These are phyloP conservation scores for Morone saxatilis DNA, from an alignment of 2,113 vertebrate genomes.

Conservation along the genomic window DNA sequence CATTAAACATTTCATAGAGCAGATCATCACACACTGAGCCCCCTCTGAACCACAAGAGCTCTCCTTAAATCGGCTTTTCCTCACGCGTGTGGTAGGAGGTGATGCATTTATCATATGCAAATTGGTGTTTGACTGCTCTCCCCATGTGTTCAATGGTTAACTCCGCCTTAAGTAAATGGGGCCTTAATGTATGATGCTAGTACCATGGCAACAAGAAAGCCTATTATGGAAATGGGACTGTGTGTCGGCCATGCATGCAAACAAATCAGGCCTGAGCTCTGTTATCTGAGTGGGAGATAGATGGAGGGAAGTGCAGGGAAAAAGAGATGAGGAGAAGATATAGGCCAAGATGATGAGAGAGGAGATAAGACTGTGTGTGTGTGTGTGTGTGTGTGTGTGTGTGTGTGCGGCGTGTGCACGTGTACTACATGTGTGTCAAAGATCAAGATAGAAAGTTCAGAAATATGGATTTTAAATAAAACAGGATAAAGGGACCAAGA, in stretches of 20 bases:
- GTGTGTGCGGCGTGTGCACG: background rate
- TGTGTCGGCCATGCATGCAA: slow-evolving; percentile 33
- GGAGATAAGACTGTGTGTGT: slow-evolving; percentile 33
- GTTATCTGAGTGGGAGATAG: slow-evolving; percentile 34
- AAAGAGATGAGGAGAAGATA: slow-evolving; percentile 43
- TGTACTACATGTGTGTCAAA: background rate
- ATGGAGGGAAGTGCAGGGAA: slow-evolving; percentile 35
- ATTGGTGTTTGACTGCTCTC: slow-evolving; percentile 36
- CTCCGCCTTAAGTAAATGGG: slow-evolving; percentile 48
- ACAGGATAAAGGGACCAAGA: background rate
- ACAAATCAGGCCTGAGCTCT: slow-evolving; percentile 45
- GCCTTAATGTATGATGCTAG: slow-evolving; percentile 39
- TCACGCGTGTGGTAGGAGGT: background rate
- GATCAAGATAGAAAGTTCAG: slow-evolving; percentile 5
- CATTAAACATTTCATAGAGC: slow-evolving; percentile 5
- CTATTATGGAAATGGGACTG: slow-evolving; percentile 53
- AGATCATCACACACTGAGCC: slow-evolving; percentile 23
- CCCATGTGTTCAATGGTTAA: slow-evolving; percentile 27
- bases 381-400: slow-evolving; percentile 29
- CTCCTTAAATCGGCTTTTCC: slow-evolving; percentile 3
- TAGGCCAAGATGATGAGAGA: slow-evolving; percentile 53
- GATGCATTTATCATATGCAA: slow-evolving; percentile 50
- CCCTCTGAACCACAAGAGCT: slow-evolving; percentile 11
- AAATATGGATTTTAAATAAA: background rate
- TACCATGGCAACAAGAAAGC: slow-evolving; percentile 64